Conservation (phyloP, 1,140 invertebrate genomes). For the Drosophila tristis region DNA sequence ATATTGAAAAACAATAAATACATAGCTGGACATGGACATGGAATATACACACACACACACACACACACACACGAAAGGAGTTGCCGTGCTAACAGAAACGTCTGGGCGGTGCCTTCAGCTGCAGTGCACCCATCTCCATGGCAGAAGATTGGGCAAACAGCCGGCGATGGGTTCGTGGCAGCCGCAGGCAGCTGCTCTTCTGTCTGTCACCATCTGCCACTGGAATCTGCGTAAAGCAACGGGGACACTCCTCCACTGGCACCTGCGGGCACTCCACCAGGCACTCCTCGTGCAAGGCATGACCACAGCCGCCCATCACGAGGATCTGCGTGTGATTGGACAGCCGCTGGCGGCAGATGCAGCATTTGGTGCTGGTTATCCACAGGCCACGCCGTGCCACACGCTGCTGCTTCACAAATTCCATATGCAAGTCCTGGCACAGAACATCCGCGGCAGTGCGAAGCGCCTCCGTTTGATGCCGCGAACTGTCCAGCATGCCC, state of each 20-base stretch:
- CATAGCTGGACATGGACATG: conserved; percentile 42
- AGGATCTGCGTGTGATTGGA: conserved; percentile 68
- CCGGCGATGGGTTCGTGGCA: conserved; percentile 64
- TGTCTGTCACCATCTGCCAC: conserved; percentile 4
- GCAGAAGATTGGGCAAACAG: conserved; percentile 31
- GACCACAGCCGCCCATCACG: conserved; percentile 72
- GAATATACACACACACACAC: conserved; percentile 52
- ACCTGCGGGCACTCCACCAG: conserved; percentile 31
- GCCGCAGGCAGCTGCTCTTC: conserved; percentile 17
- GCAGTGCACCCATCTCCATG: conserved; percentile 66
- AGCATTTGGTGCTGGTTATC: conserved; percentile 75
- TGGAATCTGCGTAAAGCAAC: conserved; percentile 44
- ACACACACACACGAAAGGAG: not conserved
- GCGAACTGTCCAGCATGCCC: conserved; percentile 85
- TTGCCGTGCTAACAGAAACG: conserved; percentile 58
- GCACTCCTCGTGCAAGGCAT: conserved; percentile 74
- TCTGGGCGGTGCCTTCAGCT: conserved; percentile 80
- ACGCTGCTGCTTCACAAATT: conserved; percentile 50
- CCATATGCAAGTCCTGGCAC: conserved; percentile 83
- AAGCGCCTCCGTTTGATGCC: conserved; percentile 84
- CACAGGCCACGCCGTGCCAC: conserved; percentile 69
- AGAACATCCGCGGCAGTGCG: conserved; percentile 76
- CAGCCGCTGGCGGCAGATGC: conserved; percentile 71
- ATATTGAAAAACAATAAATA: conserved; percentile 57
- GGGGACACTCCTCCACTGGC: conserved; percentile 52